Conservation (phyloP, 2,888 invertebrate genomes). For the Xanthia icteritia region DNA sequence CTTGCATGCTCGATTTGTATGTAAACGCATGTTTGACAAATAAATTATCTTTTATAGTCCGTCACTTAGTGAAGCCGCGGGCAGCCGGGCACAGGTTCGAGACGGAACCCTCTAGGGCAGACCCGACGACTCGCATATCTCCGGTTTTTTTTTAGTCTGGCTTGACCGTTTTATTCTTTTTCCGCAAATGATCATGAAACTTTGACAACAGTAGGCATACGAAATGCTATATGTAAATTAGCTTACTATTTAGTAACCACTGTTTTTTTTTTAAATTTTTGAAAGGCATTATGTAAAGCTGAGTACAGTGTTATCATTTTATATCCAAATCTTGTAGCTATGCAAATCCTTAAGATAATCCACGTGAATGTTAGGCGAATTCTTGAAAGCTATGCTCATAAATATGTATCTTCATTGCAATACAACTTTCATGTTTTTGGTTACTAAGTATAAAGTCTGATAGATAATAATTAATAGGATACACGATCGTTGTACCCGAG, state of each 20-base stretch:
- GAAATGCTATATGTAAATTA: too few species aligned
- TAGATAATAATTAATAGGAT: conserved; percentile 29
- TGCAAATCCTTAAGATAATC: not conserved
- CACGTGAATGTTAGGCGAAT: not conserved
- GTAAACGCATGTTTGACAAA: too few species aligned
- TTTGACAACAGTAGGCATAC: not conserved
- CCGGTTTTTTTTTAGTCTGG: not conserved
- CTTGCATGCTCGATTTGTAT: too few species aligned
- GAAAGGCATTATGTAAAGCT: not conserved
- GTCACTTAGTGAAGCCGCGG: too few species aligned
- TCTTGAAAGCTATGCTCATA: conserved; percentile 9
- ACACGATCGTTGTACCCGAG: conserved; percentile 38
- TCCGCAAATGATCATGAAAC: not conserved
- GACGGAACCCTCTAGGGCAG: not conserved
- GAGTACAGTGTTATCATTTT: not conserved
- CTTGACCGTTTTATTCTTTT: not conserved
- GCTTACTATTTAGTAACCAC: too few species aligned
- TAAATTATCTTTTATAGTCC: too few species aligned
- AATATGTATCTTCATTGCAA: conserved; percentile 14
- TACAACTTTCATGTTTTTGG: conserved; percentile 19
- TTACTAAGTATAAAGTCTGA: conserved; percentile 14
- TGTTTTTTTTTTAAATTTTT: too few species aligned
- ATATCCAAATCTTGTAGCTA: not conserved
- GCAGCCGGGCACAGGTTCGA: too few species aligned
- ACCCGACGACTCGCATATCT: not conserved